These are phyloP conservation scores for Pterois miles DNA, from an alignment of 2,797 vertebrate species.

Conservation along the genomic window DNA sequence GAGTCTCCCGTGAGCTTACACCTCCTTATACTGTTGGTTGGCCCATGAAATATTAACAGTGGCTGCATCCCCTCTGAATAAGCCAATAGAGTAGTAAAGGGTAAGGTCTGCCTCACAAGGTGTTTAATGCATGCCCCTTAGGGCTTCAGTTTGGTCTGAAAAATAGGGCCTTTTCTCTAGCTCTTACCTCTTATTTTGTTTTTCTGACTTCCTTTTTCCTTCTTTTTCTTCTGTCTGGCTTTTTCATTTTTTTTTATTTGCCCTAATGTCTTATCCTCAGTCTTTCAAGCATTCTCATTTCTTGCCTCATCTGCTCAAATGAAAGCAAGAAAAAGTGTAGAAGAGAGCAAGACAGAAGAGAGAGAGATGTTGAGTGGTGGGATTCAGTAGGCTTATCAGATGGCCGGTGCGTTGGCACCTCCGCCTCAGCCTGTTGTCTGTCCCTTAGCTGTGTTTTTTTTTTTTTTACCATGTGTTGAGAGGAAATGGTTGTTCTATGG, in stretches of 20 bases:
- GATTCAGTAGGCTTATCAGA: conserved; percentile 75
- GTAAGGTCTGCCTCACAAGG: conserved; percentile 71
- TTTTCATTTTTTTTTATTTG: conserved; percentile 9
- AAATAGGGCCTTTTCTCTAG: conserved; percentile 47
- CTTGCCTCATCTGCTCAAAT: conserved; percentile 4
- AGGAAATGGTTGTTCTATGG: conserved; percentile 75
- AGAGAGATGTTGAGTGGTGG: conserved; percentile 37
- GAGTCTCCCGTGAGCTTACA: conserved; percentile 64
- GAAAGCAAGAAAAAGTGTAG: conserved; percentile 18
- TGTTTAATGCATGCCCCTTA: conserved; percentile 75
- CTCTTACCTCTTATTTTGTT: conserved; percentile 22
- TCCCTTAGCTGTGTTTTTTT: conserved; percentile 70
- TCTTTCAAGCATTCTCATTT: conserved; percentile 12
- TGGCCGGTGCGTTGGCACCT: conserved; percentile 67
- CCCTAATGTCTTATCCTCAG: conserved; percentile 13
- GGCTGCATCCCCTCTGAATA: conserved; percentile 70
- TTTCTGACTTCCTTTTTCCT: conserved; percentile 20
- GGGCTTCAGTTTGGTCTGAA: conserved; percentile 56
- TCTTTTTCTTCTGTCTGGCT: background rate
- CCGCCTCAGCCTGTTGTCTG: conserved; percentile 70
- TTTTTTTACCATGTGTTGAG: conserved; percentile 69
- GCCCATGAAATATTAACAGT: conserved; percentile 78
- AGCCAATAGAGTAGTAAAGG: conserved; percentile 75
- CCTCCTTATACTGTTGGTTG: conserved; percentile 68
- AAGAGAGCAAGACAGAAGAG: background rate